These are phyloP conservation scores for Scolanthus callimorphus DNA, from an alignment of 92 coral and sea anemone species.

Conservation along the genomic window DNA sequence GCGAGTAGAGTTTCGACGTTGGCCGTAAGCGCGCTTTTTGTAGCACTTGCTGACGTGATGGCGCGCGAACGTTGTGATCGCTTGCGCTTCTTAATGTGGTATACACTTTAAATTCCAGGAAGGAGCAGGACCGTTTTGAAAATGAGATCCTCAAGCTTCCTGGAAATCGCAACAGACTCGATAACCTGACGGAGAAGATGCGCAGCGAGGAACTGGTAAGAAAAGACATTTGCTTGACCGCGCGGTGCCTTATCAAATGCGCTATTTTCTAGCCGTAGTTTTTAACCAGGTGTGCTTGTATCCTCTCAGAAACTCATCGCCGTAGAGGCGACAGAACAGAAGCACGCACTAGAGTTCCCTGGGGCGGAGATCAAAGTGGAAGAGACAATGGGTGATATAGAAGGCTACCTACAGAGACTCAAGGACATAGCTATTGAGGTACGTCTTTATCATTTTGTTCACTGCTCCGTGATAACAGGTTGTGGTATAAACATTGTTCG, in stretches of 20 bases:
- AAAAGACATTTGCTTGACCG: no score
- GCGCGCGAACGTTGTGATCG: no score
- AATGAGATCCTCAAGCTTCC: constrained; percentile 55
- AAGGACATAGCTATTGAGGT: constrained; percentile 93
- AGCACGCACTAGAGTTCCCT: constrained; percentile 14
- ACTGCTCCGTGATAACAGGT: no score
- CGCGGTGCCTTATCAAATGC: no score
- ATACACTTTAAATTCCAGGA: constrained; percentile 30
- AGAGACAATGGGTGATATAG: constrained; percentile 63
- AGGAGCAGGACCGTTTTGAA: constrained; percentile 46
- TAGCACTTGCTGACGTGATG: no score
- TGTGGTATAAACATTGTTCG: no score
- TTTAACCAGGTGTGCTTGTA: neutral
- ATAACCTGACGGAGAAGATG: constrained; percentile 46
- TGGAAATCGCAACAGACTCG: constrained; percentile 69
- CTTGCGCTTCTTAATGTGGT: no score
- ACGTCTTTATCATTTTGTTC: no score
- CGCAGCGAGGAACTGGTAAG: constrained; percentile 76
- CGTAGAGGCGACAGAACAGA: constrained; percentile 50
- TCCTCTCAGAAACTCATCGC: constrained; percentile 38
- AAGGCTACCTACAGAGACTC: constrained; percentile 65
- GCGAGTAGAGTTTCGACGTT: no score
- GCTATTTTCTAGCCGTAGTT: no score
- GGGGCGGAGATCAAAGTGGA: constrained; percentile 36
- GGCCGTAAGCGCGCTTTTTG: no score